Evolutionary conservation across 2,113 vertebrate species (phyloP).

Genomic region (Hippocampus barbouri): DNA sequence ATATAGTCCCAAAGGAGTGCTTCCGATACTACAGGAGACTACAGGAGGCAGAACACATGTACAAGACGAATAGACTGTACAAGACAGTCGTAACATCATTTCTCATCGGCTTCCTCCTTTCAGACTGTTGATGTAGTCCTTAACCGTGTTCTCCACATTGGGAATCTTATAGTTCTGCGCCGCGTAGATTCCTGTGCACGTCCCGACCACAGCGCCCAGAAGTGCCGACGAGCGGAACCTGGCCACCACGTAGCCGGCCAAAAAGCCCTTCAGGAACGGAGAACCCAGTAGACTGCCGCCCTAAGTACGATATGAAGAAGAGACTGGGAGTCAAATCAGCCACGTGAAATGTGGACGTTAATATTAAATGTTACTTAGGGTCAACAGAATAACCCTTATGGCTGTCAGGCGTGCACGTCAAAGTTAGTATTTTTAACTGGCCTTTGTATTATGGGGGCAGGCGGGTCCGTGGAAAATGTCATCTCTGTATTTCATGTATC

Average conservation of each 20-base stretch:
- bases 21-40: background rate
- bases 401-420: background rate
- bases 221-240: conserved; percentile 84
- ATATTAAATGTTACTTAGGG: background rate
- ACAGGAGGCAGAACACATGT: conserved; percentile 15
- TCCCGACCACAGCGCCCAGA: conserved; percentile 81
- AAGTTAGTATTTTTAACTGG: background rate
- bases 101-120: conserved; percentile 77
- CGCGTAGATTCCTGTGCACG: conserved; percentile 83
- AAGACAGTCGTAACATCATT: background rate
- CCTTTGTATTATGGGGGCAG: background rate
- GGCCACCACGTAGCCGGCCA: conserved; percentile 88
- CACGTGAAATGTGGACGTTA: background rate
- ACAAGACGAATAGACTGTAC: background rate
- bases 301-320: conserved; percentile 54
- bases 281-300: conserved; percentile 85
- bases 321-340: conserved; percentile 5
- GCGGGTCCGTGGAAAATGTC: background rate
- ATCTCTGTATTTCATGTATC: background rate
- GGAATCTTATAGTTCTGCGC: conserved; percentile 85
- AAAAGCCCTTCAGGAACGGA: conserved; percentile 90
- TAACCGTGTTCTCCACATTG: conserved; percentile 82
- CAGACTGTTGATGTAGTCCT: conserved; percentile 78
- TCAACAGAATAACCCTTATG: background rate
- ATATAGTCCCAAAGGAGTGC: conserved; percentile 5